Evolutionary conservation across 2,113 vertebrate genomes (phyloP).

Genomic region (Zootoca vivipara): DNA sequence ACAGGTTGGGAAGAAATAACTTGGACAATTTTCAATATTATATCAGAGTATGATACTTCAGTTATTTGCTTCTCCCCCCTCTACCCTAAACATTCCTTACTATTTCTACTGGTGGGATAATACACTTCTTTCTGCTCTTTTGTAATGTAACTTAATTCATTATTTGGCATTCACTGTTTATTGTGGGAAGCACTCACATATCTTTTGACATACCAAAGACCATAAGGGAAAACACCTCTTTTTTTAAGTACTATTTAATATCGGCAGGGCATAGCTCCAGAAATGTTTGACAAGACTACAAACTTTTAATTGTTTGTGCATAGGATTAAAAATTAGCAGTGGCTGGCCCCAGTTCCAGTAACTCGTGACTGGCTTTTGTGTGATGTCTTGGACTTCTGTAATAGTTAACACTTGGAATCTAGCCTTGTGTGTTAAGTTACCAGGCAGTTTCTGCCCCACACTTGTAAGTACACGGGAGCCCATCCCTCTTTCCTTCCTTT

Average conservation of each 20-base stretch:
- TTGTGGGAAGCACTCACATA: background rate
- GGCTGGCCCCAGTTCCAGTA: background rate
- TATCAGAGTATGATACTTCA: background rate
- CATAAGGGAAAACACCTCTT: conserved; percentile 25
- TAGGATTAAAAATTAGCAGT: background rate
- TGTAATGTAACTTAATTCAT: conserved; percentile 14
- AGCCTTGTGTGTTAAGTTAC: background rate
- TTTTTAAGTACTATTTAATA: too few relatives aligned
- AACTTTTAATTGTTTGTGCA: background rate
- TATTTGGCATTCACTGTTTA: conserved; percentile 2
- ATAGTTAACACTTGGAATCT: background rate
- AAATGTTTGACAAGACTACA: background rate
- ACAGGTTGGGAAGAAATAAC: background rate
- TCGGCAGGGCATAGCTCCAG: background rate
- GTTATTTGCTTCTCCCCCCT: background rate
- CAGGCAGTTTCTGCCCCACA: background rate
- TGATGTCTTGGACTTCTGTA: background rate
- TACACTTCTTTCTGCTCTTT: conserved; percentile 28
- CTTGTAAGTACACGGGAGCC: background rate
- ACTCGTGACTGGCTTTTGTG: background rate
- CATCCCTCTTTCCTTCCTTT: background rate
- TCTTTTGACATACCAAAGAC: conserved; percentile 55
- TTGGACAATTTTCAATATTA: background rate
- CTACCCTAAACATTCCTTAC: background rate
- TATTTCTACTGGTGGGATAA: background rate